These are phyloP conservation scores for Otus sunia DNA, from an alignment of 2,113 vertebrate species.

Conservation along the genomic window DNA sequence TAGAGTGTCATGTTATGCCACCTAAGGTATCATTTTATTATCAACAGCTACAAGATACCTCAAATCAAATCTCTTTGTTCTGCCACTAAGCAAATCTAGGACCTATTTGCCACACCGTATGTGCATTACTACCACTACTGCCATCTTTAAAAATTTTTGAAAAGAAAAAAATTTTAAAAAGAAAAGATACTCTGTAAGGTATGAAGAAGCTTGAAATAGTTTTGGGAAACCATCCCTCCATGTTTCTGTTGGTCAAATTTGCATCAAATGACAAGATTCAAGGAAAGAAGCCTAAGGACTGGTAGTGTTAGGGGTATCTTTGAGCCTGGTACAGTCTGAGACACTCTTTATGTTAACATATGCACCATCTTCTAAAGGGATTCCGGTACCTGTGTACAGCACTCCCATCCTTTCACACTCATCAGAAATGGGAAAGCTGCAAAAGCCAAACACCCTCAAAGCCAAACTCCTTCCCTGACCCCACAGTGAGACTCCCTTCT, in stretches of 20 bases:
- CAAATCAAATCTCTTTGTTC: neutral
- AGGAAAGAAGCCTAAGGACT: neutral
- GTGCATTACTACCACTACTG: neutral
- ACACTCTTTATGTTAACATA: neutral
- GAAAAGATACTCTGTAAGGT: neutral
- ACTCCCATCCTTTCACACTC: neutral
- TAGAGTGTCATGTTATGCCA: neutral
- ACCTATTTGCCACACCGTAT: neutral
- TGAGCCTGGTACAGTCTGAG: neutral
- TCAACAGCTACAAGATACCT: neutral
- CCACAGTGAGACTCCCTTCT: neutral
- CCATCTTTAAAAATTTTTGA: neutral
- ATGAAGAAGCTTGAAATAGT: neutral
- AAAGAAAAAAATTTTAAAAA: neutral
- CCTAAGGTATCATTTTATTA: neutral
- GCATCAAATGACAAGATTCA: neutral
- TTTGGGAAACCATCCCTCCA: neutral
- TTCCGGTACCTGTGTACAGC: neutral
- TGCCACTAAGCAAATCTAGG: neutral
- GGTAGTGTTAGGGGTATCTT: neutral
- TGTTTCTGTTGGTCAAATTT: neutral
- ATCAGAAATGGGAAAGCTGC: neutral
- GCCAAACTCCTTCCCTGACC: accelerated
- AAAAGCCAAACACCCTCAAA: neutral
- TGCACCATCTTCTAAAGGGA: neutral